Base-by-base conservation (phyloP, 2,797 vertebrate genomes). In the Trachurus trachurus region DNA sequence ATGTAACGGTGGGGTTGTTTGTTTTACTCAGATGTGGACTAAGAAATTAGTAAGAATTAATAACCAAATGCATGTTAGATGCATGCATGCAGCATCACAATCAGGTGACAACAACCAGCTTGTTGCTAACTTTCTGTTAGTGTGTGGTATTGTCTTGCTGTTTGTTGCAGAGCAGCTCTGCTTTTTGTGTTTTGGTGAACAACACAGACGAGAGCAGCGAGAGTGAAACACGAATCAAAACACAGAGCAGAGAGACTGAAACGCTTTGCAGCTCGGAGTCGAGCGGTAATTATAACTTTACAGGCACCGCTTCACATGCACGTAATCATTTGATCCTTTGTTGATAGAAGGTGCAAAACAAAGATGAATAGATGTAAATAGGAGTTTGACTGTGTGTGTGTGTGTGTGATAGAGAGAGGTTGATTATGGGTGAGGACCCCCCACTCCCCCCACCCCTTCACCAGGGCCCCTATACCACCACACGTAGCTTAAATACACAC, bases 401-500 rank as follows among this genome's bases (percentile, higher is more conserved):
- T 49, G 0, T 66, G 52, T 34, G 21, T 52, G 40, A 34, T 34
- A 34, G 42, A 15, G 42, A 44, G 13, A 34, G 17, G 21, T 6
- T 54, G 9, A 15, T 37, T 5, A 1, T 34, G 50, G n/a, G 50
- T 39, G 42, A 56, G 21, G 26, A 21, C 61, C 5, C 42, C 60
- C 4, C 39, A 26, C 26, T 1, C 26, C 57, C 31, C 31, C 31
- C 31, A 5, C 31, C 31, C 31, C 31, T 26, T 22, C 42, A 9
- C 63, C 6, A 10, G 12, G 9, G 45, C 21, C 26, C 50, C 16
- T 16, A 9, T n/a, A 7, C 31, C 42, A 69, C 60, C 56, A n/a
- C 66, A 59, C 31, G 37, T 62, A 61, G 29, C 56, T 60, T 50
- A 12, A 52, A 64, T 21, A 29, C 49, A 66, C 64, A 74, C 45